Base-by-base conservation (phyloP, 2,113 vertebrate species). In the Phoxinus phoxinus region DNA sequence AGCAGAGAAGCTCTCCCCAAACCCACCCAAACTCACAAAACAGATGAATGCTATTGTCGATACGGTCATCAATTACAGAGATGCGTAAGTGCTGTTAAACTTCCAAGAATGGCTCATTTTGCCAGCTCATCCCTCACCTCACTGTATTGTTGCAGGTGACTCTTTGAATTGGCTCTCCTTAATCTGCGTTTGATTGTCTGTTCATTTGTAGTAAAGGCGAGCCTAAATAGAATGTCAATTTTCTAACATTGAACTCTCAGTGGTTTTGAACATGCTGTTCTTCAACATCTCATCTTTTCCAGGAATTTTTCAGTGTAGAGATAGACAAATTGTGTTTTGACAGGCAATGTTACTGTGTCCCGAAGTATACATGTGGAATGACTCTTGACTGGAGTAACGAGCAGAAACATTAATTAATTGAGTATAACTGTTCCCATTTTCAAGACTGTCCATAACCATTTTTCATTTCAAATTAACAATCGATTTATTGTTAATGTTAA, bases 31-130 rank as follows among this genome's bases (percentile, higher is more conserved):
- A 91, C 93, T 99, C 90, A 99, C 98, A 30, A 99, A 98, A 90
- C 97, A 99, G 86, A 99, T 99, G 98, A 97, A 96, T 67, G 93
- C 96, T 73, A 99, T 99, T 88, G 95, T 98, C 2, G 98, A 99
- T 82, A 99, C 98, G 0, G 98, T 99, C 82, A 96, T 99, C 89
- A 99, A 99, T 94, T 99, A 99, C 94, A 98, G 96, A 87, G 98
- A 99, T 0, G 96, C 96, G 98, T 99, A 88, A 91, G 93, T 51
- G 2, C 21, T 41, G 27, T 25, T 30, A 25, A 19, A 41, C 25
- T 56, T 58, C 51, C 23, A 46, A 9, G 6, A 63, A 44, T 81
- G 78, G 23, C 35, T 81, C 5, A 65, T 81, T 21, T 7, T 65
- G n/a, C 37, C 41, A 23, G 1, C 63, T 19, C 21, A 35, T 79